Evolutionary conservation across 2,797 vertebrate genomes (phyloP).

Genomic region (Poecile montanus): DNA sequence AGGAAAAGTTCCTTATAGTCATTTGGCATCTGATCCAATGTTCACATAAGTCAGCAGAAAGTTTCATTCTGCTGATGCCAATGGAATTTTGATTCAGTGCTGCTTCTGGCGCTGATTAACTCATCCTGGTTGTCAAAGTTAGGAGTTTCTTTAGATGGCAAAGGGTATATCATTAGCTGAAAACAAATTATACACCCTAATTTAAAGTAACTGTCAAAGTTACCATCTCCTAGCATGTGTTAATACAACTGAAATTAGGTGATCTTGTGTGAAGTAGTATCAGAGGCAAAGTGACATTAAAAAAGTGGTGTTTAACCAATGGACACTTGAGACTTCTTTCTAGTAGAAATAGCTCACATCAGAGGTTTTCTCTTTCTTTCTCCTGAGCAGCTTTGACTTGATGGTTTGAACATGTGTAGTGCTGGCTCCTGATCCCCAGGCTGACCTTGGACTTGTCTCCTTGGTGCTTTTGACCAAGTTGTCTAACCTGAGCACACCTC

Average conservation of each 20-base stretch:
- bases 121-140: not conserved
- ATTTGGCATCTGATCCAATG: not conserved
- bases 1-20: not conserved
- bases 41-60: slow-evolving; percentile 7
- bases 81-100: not conserved
- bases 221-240: not conserved
- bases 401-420: not conserved
- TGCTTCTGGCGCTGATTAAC: slow-evolving; percentile 51
- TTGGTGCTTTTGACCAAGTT: not conserved
- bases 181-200: not conserved
- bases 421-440: not conserved
- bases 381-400: not conserved
- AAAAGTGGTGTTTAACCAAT: not conserved
- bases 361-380: not conserved
- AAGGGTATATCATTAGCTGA: not conserved
- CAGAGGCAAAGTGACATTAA: not conserved
- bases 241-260: not conserved
- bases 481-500: not conserved
- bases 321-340: not conserved
- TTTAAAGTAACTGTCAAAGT: not conserved
- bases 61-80: slow-evolving; percentile 39
- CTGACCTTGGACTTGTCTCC: not conserved
- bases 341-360: not conserved
- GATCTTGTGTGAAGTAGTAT: not conserved
- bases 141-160: not conserved